A percentile compares a stretch with the other conserved stretches of the same genome.
phyloP scores from a whole-genome alignment of 2,797 vertebrate genomes.

The Coranthus polyacanthus region DNA sequence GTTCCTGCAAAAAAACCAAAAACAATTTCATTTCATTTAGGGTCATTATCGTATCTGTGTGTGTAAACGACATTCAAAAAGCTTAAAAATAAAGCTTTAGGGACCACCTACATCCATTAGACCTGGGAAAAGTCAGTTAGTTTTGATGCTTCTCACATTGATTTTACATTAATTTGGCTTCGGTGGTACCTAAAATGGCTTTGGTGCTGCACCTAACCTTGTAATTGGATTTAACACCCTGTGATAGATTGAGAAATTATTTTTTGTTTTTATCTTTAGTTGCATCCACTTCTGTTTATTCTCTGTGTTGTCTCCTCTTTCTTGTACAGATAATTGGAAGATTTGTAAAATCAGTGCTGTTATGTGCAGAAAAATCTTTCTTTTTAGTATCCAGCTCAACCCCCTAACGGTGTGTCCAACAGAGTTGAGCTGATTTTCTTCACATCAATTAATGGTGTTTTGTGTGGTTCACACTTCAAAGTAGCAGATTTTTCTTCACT shows the following conservation, averaged over 20 bases:
- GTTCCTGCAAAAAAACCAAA: too few species aligned
- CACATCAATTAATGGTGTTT: neutral
- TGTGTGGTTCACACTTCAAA: constrained; percentile 9
- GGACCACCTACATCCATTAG: too few species aligned
- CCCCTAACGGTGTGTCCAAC: neutral
- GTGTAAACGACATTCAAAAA: too few species aligned
- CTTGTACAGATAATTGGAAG: constrained; percentile 7
- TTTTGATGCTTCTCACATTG: too few species aligned
- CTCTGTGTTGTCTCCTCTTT: neutral
- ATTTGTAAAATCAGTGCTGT: constrained; percentile 22
- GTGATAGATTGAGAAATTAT: constrained; percentile 1
- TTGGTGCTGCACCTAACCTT: too few species aligned
- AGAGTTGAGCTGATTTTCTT: constrained; percentile 10
- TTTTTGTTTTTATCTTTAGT: neutral
- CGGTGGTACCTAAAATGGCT: too few species aligned
- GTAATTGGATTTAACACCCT: too few species aligned
- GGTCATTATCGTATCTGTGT: too few species aligned
- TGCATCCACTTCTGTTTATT: neutral
- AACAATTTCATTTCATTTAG: too few species aligned
- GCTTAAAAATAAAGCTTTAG: too few species aligned
- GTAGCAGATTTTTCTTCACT: neutral
- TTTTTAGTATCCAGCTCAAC: constrained; percentile 3
- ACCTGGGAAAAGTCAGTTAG: too few species aligned
- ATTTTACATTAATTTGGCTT: too few species aligned
- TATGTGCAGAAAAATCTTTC: constrained; percentile 1